Evolutionary conservation across 2,113 vertebrate genomes (phyloP).

Genomic region (Benitochromis conjunctus): DNA sequence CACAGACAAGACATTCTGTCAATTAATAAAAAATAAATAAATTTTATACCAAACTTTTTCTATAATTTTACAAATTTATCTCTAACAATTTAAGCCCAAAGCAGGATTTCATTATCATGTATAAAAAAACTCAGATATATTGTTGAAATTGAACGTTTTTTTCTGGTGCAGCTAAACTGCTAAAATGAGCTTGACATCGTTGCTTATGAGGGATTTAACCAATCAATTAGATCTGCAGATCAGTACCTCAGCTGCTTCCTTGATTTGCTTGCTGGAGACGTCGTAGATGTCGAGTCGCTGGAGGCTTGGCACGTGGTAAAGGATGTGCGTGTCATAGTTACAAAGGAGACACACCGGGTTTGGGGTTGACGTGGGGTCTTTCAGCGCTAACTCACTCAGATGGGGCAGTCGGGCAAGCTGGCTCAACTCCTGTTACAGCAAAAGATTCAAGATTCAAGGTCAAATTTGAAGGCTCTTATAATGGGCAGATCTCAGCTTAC

Average conservation of each 20-base stretch:
- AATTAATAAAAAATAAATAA: rapidly evolving
- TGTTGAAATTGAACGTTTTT: too few species aligned
- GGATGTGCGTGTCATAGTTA: constrained; percentile 84
- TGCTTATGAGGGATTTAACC: background rate
- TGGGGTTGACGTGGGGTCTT: constrained; percentile 78
- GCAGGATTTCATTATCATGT: background rate
- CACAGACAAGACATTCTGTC: background rate
- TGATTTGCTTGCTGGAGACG: constrained; percentile 78
- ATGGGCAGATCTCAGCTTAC: background rate
- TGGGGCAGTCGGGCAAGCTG: constrained; percentile 68
- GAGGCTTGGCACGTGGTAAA: constrained; percentile 84
- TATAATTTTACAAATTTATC: background rate
- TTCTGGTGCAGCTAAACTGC: too few species aligned
- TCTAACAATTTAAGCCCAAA: background rate
- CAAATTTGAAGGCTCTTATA: background rate
- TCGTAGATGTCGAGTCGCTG: constrained; percentile 80
- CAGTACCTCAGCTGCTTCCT: constrained; percentile 81
- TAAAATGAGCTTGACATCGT: too few species aligned
- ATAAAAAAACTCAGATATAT: background rate
- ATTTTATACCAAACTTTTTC: background rate
- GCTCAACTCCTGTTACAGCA: constrained; percentile 79
- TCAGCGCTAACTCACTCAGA: constrained; percentile 79
- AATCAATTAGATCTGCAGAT: background rate
- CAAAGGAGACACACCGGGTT: constrained; percentile 85
- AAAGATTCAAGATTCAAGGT: background rate